Evolutionary conservation across 2,888 invertebrate species (phyloP).

Genomic region (Agrilus mali): DNA sequence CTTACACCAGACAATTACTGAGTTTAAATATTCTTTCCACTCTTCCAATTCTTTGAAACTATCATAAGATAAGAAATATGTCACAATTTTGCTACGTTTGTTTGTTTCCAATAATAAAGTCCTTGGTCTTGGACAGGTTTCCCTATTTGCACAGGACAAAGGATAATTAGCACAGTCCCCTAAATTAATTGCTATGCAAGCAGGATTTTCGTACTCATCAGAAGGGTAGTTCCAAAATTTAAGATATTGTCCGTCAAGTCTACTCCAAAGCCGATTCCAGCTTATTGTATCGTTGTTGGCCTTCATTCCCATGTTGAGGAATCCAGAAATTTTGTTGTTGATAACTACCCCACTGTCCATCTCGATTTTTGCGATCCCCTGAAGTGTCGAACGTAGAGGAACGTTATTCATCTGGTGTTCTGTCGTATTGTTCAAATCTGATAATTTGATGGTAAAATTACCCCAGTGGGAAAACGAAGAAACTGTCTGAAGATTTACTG

Average conservation of each 20-base stretch:
- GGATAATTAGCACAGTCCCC: constrained; percentile 24
- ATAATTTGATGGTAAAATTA: constrained; percentile 17
- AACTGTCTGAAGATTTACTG: constrained; percentile 9
- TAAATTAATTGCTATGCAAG: constrained; percentile 31
- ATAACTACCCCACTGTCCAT: constrained; percentile 22
- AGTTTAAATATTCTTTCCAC: no score
- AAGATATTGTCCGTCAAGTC: constrained; percentile 31
- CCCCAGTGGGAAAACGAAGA: constrained; percentile 15
- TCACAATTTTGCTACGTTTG: no score
- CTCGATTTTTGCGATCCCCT: constrained; percentile 22
- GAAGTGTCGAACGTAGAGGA: constrained; percentile 18
- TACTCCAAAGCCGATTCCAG: constrained; percentile 43
- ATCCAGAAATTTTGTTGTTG: constrained; percentile 29
- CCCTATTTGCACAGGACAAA: constrained; percentile 30
- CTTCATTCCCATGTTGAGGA: constrained; percentile 36
- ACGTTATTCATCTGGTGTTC: constrained; percentile 22
- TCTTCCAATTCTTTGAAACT: no score
- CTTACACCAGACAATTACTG: no score
- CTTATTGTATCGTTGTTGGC: constrained; percentile 24
- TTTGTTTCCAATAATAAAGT: constrained; percentile 30
- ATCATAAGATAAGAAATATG: no score
- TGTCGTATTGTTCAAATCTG: constrained; percentile 19
- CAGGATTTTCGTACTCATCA: constrained; percentile 25
- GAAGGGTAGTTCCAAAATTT: constrained; percentile 38
- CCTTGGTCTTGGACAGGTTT: constrained; percentile 36